phyloP scores from a whole-genome alignment of 1,140 invertebrate species.

The Monochamus saltuarius region DNA sequence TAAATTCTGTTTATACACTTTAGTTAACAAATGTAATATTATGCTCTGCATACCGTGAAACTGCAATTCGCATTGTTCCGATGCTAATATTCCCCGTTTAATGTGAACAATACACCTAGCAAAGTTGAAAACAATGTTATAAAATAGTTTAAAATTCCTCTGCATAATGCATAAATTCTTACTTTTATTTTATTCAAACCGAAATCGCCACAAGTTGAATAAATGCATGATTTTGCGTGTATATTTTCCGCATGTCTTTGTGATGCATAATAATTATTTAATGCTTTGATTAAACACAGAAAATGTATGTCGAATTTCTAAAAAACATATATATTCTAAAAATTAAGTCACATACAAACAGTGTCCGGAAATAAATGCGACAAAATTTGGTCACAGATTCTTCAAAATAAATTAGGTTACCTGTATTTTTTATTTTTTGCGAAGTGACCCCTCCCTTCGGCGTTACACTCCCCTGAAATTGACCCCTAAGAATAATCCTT shows the following conservation, averaged over 20 bases:
- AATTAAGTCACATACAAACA: too few relatives aligned
- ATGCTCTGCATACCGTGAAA: slow-evolving; percentile 27
- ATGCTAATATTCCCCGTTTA: slow-evolving; percentile 20
- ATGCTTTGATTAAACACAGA: too few relatives aligned
- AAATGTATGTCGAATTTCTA: too few relatives aligned
- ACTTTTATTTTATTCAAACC: background rate
- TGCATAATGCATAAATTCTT: background rate
- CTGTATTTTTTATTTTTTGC: too few relatives aligned
- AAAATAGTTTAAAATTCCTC: background rate
- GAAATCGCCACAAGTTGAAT: background rate
- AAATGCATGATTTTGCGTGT: background rate
- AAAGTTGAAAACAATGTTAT: background rate
- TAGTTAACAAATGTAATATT: slow-evolving; percentile 49
- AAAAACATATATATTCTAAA: too few relatives aligned
- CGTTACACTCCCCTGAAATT: too few relatives aligned
- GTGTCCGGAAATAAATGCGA: too few relatives aligned
- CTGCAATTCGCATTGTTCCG: slow-evolving; percentile 29
- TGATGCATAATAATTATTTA: background rate
- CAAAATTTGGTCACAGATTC: too few relatives aligned
- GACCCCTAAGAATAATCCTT: too few relatives aligned
- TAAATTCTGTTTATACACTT: slow-evolving; percentile 50
- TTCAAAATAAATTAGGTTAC: too few relatives aligned
- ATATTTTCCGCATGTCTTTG: background rate
- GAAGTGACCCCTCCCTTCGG: too few relatives aligned
- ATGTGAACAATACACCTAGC: background rate